Evolutionary conservation across 2,888 invertebrate species (phyloP).

Genomic region (Pyrrhia umbra): DNA sequence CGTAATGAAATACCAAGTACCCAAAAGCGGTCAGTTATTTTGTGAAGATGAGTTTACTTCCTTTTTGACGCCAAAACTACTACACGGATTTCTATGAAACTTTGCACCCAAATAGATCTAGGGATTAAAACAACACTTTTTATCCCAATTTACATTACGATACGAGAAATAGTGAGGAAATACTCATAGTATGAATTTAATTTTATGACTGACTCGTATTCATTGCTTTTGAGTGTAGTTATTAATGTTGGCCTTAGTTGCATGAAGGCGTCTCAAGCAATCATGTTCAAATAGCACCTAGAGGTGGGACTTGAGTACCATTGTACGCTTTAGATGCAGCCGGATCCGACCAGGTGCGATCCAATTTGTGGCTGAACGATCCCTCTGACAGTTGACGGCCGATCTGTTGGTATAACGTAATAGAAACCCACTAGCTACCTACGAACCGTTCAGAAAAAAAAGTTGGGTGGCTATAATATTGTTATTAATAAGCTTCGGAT

Average conservation of each 20-base stretch:
- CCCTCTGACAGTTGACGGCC: conserved; percentile 10
- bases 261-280: conserved; percentile 40
- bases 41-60: no score
- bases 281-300: conserved; percentile 51
- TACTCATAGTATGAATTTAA: no score
- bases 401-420: conserved; percentile 28
- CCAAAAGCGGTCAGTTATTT: no score
- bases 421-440: conserved; percentile 13
- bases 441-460: background rate
- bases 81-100: no score
- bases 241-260: conserved; percentile 47
- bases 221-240: conserved; percentile 22
- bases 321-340: conserved; percentile 42
- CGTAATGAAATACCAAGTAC: no score
- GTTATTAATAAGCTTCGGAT: background rate
- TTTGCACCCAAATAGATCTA: no score
- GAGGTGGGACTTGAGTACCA: conserved; percentile 49
- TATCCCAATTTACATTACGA: no score
- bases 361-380: conserved; percentile 49
- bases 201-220: background rate
- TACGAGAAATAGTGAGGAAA: no score
- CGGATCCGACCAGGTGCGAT: conserved; percentile 37
- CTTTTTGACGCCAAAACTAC: no score
- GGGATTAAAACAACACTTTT: no score
- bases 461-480: background rate